These are phyloP conservation scores for Diadumene lineata DNA, from an alignment of 92 coral and sea anemone genomes.

Conservation along the genomic window DNA sequence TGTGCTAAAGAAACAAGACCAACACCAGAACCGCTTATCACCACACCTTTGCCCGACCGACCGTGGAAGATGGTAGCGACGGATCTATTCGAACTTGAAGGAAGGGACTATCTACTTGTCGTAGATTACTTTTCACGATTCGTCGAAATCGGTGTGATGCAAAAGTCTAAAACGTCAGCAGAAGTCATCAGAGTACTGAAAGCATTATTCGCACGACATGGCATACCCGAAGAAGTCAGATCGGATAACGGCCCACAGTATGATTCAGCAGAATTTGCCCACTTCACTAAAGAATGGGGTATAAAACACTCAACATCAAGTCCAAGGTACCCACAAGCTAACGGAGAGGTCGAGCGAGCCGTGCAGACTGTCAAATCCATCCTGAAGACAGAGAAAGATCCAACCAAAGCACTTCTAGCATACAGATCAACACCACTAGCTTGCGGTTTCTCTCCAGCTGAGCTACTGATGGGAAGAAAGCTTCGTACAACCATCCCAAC, in stretches of 20 bases:
- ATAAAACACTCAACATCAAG: slow-evolving; percentile 21
- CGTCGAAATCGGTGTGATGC: slow-evolving; percentile 37
- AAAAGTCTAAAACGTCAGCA: slow-evolving; percentile 18
- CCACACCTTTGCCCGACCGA: slow-evolving; percentile 34
- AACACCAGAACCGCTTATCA: slow-evolving; percentile 26
- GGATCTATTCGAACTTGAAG: slow-evolving; percentile 14
- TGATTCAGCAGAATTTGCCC: slow-evolving; percentile 31
- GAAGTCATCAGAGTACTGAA: too few species aligned
- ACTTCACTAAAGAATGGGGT: slow-evolving; percentile 40
- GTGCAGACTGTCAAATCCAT: slow-evolving; percentile 45
- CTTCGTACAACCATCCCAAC: slow-evolving; percentile 35
- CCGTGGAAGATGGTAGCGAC: slow-evolving; percentile 33
- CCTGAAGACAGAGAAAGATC: slow-evolving; percentile 50
- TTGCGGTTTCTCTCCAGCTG: slow-evolving; percentile 53
- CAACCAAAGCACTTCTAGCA: slow-evolving; percentile 40
- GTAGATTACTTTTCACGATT: slow-evolving; percentile 42
- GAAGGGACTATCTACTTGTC: slow-evolving; percentile 17
- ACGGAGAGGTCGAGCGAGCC: slow-evolving; percentile 61
- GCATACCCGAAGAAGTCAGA: slow-evolving; percentile 48
- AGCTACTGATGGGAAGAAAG: slow-evolving; percentile 55
- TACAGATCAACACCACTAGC: slow-evolving; percentile 54
- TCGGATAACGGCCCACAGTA: slow-evolving; percentile 58
- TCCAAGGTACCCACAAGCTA: slow-evolving; percentile 32
- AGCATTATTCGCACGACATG: slow-evolving; percentile 36
- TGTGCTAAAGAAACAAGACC: slow-evolving; percentile 19